Percentiles rank a stretch among this genome's conserved stretches.
Conservation (phyloP, 2,888 invertebrate genomes). For the Lordiphosa andalusiaca region DNA sequence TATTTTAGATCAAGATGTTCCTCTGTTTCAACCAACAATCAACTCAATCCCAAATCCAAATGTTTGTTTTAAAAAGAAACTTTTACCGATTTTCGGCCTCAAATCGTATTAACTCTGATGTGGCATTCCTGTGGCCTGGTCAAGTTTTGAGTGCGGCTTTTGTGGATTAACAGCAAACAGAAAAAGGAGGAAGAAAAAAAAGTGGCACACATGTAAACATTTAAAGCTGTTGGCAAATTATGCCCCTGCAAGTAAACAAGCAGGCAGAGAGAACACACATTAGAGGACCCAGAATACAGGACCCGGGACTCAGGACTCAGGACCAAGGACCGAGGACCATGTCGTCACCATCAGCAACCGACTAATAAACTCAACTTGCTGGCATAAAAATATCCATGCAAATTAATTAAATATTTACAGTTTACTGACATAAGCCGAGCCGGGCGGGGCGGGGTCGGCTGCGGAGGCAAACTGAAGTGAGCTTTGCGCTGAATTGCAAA, state of each 20-base stretch:
- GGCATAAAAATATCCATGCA: slow-evolving; percentile 75
- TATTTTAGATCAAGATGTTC: too few species aligned
- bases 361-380: slow-evolving; percentile 69
- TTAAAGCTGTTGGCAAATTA: slow-evolving; percentile 67
- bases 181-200: slow-evolving; percentile 32
- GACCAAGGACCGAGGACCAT: slow-evolving; percentile 11
- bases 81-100: too few species aligned
- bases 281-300: slow-evolving; percentile 1
- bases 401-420: slow-evolving; percentile 75
- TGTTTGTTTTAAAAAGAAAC: too few species aligned
- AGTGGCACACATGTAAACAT: slow-evolving; percentile 61
- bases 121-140: slow-evolving; percentile 5
- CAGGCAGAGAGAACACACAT: not conserved
- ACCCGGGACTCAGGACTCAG: slow-evolving; percentile 16
- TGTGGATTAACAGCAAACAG: slow-evolving; percentile 11
- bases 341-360: slow-evolving; percentile 27
- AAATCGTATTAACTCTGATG: too few species aligned
- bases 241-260: slow-evolving; percentile 40
- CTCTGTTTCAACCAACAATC: too few species aligned
- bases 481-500: slow-evolving; percentile 76
- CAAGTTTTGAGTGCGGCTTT: slow-evolving; percentile 8
- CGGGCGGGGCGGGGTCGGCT: slow-evolving; percentile 1
- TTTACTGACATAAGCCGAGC: slow-evolving; percentile 70
- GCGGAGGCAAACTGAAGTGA: slow-evolving; percentile 53
- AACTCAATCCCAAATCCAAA: too few species aligned